Evolutionary conservation across 92 coral and sea anemone genomes (phyloP), one percentile per base, ranked within the genome.

Genomic region (Porites lobata): DNA sequence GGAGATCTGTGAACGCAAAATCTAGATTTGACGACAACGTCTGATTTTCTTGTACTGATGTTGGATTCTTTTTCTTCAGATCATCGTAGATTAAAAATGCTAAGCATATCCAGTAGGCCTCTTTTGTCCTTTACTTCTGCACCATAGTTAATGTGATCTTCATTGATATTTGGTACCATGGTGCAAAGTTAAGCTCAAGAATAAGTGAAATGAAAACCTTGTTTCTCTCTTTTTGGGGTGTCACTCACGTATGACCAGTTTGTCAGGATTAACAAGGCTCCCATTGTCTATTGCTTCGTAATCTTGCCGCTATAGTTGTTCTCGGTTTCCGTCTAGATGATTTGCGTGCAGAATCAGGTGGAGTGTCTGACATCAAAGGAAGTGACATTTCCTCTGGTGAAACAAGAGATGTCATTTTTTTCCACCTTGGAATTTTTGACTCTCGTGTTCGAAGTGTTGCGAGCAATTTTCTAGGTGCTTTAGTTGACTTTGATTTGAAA

Each of bases 241-340:
- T 53, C 13, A 53, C 10, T 53, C 58, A 53, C 10, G 58, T 53
- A 63, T 6, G 64, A 20, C 72, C 14, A 9, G 29, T 78, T 61
- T 64, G 12, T n/a, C 20, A 7, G 68, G 78, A 43, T 72, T 74
- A 84, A 71, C 32, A 73, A 24, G 88, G 70, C 73, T 84, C 81
- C 71, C 88, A 72, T 18, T 84, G 71, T 83, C 32, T 53, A 38
- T 14, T 61, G 29, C 80, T 84, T 13, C 80, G 70, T 74, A 84
- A 18, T 24, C 88, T 72, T 54, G 73, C 81, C 43, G 43, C 73
- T 65, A 84, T 53, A 17, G 88, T n/a, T 17, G 82, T 84, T 75
- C 69, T 29, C 26, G 79, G n/a, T 29, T 29, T 59, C 13, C 81
- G 76, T 50, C 52, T 72, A 4, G 10, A 50, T 17, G 56, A 1